Percentiles rank a stretch among this genome's conserved stretches.
phyloP scores from a whole-genome alignment of 2,113 vertebrate species.

The Archocentrus centrarchus region DNA sequence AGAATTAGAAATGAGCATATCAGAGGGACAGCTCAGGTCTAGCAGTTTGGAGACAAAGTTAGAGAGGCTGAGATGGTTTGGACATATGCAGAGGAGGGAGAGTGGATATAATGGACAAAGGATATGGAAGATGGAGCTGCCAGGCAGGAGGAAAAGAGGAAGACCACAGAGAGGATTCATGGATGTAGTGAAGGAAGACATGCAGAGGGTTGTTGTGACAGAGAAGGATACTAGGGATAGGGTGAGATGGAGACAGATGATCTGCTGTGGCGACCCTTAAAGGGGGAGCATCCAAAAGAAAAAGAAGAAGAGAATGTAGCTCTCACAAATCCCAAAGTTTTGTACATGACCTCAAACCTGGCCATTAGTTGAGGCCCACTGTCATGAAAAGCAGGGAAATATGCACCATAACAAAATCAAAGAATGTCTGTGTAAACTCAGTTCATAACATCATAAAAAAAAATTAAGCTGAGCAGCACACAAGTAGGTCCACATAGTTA shows the following conservation, averaged over 20 bases:
- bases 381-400: not conserved
- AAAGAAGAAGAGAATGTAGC: not conserved
- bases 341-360: not conserved
- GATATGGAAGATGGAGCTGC: not conserved
- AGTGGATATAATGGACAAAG: not conserved
- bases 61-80: not conserved
- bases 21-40: no score
- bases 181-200: not conserved
- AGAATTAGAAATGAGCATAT: not conserved
- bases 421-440: not conserved
- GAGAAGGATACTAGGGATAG: not conserved
- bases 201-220: not conserved
- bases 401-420: constrained; percentile 3
- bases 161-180: not conserved
- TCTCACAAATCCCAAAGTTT: not conserved
- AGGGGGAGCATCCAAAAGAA: not conserved
- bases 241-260: not conserved
- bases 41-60: not conserved
- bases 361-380: not conserved
- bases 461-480: not conserved
- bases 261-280: not conserved
- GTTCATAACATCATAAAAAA: not conserved
- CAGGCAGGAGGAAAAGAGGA: not conserved
- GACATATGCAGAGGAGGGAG: not conserved
- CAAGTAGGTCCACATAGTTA: not conserved